phyloP scores from a whole-genome alignment of 2,113 vertebrate genomes.

The Pygoscelis adeliae region DNA sequence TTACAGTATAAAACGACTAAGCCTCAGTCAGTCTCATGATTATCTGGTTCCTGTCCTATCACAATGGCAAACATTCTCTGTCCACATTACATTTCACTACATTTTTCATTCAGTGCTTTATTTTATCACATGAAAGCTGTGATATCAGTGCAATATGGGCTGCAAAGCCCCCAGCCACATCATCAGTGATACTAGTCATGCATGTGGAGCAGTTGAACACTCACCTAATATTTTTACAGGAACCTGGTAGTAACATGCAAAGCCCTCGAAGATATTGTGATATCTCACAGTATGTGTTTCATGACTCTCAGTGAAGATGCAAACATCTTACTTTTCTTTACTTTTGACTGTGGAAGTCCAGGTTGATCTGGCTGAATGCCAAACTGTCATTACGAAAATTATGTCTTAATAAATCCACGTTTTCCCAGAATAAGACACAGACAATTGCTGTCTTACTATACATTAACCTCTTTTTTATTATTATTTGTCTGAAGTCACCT shows the following conservation, averaged over 20 bases:
- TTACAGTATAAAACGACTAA: neutral
- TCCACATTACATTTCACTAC: neutral
- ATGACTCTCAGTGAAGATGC: neutral
- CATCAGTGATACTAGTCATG: neutral
- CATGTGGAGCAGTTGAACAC: neutral
- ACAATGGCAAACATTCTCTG: neutral
- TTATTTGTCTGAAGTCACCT: neutral
- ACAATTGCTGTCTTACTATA: neutral
- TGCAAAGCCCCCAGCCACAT: neutral
- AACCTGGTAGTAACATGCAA: neutral
- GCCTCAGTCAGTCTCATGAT: neutral
- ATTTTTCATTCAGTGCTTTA: neutral
- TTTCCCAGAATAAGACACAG: neutral
- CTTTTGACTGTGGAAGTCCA: neutral
- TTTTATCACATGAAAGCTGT: neutral
- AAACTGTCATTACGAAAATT: neutral
- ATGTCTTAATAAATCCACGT: neutral
- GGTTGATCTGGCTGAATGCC: neutral
- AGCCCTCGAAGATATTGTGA: neutral
- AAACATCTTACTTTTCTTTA: neutral
- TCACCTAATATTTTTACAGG: neutral
- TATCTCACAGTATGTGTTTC: neutral
- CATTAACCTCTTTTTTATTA: neutral
- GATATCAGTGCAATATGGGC: neutral
- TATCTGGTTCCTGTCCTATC: neutral